Evolutionary conservation across 64 coral and sea anemone genomes (phyloP), one percentile per base, ranked within the genome.

Genomic region (Actinia tenebrosa): DNA sequence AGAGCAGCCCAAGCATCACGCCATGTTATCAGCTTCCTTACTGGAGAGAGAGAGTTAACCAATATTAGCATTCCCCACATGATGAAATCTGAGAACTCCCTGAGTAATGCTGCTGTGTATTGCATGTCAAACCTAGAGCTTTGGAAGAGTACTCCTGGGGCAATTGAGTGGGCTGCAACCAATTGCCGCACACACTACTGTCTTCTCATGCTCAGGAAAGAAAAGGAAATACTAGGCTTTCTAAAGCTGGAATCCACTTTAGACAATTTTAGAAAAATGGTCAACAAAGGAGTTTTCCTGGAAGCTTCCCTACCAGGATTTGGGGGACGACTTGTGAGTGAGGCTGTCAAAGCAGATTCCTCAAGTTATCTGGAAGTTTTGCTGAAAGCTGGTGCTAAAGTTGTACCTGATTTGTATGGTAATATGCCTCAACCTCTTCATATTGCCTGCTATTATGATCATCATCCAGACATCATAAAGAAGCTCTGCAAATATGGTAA

Each of bases 401-500:
- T 87, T 26, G 89, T 44, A 1, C 87, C 79, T 80, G 55, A 61
- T 17, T 30, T 75, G 54, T 78, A 78, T 44, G 45, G 80, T 7
- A 13, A n/a, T 37, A 64, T 92, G 58, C 94, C 94, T 44, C 87
- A 96, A 53, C 90, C 94, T 44, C 84, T 96, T 18, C 94, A 96
- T 83, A 96, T 93, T 86, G 94, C 94, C 5, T 96, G 94, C 30
- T 96, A 96, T 43, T 96, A 92, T 56, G 82, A 89, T 64, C 84
- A 85, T 46, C 71, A 92, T 55, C 88, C 94, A 46, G 82, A 88
- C 16, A 90, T 96, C 26, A 90, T 96, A 17, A 87, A 84, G 69
- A 87, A 90, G 45, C 90, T 96, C n/a, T 96, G 94, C 71, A 89
- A 84, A 60, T 80, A 84, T 89, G 94, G 94, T 95, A 79, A 43